These are phyloP conservation scores for Trichomycterus rosablanca DNA, from an alignment of 2,113 vertebrate genomes.

Conservation along the genomic window DNA sequence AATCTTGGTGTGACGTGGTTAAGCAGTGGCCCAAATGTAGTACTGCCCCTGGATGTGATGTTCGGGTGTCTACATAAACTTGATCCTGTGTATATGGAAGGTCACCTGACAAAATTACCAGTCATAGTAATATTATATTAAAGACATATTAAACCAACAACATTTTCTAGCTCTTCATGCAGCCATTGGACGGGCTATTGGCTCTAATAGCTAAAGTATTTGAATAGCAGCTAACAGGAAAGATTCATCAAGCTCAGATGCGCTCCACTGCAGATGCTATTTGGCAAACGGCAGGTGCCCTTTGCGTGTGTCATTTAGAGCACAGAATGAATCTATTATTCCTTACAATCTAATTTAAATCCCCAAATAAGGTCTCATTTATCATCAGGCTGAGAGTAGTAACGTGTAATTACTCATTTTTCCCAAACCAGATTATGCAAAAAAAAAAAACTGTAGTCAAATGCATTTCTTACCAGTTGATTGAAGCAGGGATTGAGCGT, in stretches of 20 bases:
- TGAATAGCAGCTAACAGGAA: constrained; percentile 4
- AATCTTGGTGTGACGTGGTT: too few relatives aligned
- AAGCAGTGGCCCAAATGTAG: too few relatives aligned
- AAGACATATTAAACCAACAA: too few relatives aligned
- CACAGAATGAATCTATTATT: constrained; percentile 19
- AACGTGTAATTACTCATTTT: constrained; percentile 21
- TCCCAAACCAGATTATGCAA: background rate
- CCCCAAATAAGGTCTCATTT: constrained; percentile 11
- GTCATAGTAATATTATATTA: too few relatives aligned
- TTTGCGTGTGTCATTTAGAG: constrained; percentile 29
- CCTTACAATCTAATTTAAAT: constrained; percentile 20
- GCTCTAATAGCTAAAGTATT: background rate
- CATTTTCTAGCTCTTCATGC: background rate
- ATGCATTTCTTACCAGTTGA: constrained; percentile 17
- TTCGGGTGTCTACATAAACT: too few relatives aligned
- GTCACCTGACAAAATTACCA: too few relatives aligned
- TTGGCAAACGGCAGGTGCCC: constrained; percentile 24
- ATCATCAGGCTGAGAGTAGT: background rate
- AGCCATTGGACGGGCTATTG: background rate
- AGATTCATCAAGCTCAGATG: constrained; percentile 24
- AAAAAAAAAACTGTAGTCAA: background rate
- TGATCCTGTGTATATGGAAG: too few relatives aligned
- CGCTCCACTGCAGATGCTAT: constrained; percentile 16
- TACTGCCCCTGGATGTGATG: too few relatives aligned
- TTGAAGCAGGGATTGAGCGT: background rate